Percentiles rank a stretch among this genome's conserved stretches.
Conservation (phyloP, 2,113 vertebrate genomes). For the Menidia beryllina region DNA sequence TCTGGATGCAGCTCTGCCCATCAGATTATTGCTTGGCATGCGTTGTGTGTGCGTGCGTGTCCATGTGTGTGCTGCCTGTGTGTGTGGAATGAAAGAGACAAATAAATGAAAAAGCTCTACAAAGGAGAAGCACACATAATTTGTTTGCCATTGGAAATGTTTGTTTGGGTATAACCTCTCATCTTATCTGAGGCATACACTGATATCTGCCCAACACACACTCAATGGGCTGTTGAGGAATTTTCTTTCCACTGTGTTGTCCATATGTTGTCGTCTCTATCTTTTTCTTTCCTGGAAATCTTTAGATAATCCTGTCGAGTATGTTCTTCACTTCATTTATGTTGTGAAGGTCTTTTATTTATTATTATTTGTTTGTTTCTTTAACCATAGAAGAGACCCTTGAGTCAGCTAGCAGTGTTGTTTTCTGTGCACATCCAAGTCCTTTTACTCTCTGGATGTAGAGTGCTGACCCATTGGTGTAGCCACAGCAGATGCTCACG, state of each 20-base stretch:
- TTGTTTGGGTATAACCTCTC: slow-evolving; percentile 21
- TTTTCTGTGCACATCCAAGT: too few species aligned
- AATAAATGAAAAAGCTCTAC: slow-evolving; percentile 17
- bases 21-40: slow-evolving; percentile 65
- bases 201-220: slow-evolving; percentile 15
- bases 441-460: too few species aligned
- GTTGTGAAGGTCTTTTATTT: too few species aligned
- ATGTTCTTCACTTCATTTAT: not conserved
- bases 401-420: too few species aligned
- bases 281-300: not conserved
- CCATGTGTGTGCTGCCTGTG: not conserved
- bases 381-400: too few species aligned
- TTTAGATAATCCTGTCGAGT: not conserved
- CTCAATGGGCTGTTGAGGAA: not conserved
- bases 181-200: not conserved
- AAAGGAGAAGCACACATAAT: slow-evolving; percentile 28
- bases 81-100: not conserved
- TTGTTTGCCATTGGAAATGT: slow-evolving; percentile 22
- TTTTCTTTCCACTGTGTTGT: not conserved
- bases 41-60: slow-evolving; percentile 26
- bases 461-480: too few species aligned
- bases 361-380: too few species aligned
- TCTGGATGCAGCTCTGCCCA: slow-evolving; percentile 64
- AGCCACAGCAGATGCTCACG: too few species aligned
- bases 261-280: not conserved